Conservation (phyloP, 1,140 invertebrate species). For the Octopus sinensis region DNA sequence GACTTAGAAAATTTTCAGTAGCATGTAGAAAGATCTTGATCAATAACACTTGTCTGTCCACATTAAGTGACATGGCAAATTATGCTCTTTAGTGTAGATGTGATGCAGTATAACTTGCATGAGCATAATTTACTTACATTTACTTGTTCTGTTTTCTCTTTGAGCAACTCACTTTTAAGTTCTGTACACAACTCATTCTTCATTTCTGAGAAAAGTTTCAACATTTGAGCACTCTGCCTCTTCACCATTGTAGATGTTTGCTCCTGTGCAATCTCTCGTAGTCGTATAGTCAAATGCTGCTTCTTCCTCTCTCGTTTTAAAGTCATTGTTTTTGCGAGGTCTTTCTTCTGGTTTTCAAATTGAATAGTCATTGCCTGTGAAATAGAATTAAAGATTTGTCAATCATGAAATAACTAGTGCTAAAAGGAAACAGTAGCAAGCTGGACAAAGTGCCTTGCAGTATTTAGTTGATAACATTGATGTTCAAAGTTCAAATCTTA, state of each 20-base stretch:
- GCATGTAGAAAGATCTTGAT: no score
- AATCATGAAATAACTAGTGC: no score
- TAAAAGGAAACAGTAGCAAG: no score
- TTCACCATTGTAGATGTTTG: conserved; percentile 50
- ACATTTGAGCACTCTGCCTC: conserved; percentile 55
- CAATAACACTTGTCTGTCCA: no score
- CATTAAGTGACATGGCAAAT: no score
- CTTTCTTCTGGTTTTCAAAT: conserved; percentile 54
- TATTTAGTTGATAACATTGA: no score
- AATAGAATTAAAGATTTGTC: neutral
- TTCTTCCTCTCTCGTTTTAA: conserved; percentile 49
- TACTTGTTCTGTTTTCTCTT: neutral
- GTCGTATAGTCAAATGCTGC: conserved; percentile 46
- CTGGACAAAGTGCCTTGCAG: no score
- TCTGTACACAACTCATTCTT: conserved; percentile 51
- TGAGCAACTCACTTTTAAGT: conserved; percentile 28
- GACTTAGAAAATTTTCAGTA: no score
- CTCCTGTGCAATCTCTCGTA: conserved; percentile 52
- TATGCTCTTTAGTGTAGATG: no score
- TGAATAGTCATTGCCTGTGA: conserved; percentile 48
- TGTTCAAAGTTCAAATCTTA: no score
- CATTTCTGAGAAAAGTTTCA: conserved; percentile 50
- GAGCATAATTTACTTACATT: no score
- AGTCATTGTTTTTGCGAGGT: conserved; percentile 50
- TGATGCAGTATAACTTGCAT: no score